Evolutionary conservation across 1,140 invertebrate species (phyloP), one percentile per base, ranked within the genome.

Genomic region (Magallana angulata): DNA sequence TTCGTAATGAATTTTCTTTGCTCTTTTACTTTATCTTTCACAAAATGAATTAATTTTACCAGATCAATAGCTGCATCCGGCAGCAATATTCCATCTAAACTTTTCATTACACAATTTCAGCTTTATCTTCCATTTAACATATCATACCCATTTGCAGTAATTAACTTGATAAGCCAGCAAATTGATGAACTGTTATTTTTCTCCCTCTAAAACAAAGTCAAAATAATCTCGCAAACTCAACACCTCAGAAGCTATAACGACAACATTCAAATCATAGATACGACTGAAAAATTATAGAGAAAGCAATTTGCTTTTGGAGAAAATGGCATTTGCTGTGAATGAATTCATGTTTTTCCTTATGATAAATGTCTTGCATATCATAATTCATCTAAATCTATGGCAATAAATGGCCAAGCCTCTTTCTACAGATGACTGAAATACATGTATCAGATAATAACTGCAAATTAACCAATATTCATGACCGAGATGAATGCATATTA

Each of bases 391-490:
- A 36, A 36, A 76, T 76, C 68, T 48, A 48, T 48, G 36, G 36
- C 36, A 48, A 48, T 48, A 48, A 48, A 48, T 48, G 36, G 36
- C 36, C 36, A 1, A 76, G 24, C 18, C 1, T 30, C 68, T 24
- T 68, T 24, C 8, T 18, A 68, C 6, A n/a, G 8, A 18, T 8
- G n/a, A 18, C 24, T 24, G 24, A 18, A 76, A 11, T 18, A 12
- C 18, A 18, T 30, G 68, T 30, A 11, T 11, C 68, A 30, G 24
- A 76, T 18, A 30, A 30, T 76, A 11, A 11, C 36, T 12, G 11
- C 68, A 76, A 76, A 76, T 76, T 76, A 76, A 76, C 18, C 24
- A 76, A 76, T 76, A 36, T 76, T 76, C 68, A 30, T 30, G 36
- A 30, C 68, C 24, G 36, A 11, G 36, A 11, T 7, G 68, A 18